phyloP scores from a whole-genome alignment of 2,888 invertebrate species.

The Uropetala carovei region DNA sequence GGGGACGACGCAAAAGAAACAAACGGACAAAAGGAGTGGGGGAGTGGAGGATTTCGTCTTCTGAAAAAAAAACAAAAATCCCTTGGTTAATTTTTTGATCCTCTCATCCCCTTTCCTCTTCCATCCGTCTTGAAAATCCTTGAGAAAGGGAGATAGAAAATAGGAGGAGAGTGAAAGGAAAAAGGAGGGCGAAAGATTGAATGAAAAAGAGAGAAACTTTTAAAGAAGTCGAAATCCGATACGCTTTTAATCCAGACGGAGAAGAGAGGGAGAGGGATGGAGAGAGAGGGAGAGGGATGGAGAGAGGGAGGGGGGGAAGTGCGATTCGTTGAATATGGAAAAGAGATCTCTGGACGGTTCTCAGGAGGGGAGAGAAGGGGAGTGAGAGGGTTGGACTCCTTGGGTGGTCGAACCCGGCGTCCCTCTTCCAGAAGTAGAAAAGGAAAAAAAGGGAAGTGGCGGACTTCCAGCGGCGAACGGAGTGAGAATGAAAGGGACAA shows the following conservation, averaged over 20 bases:
- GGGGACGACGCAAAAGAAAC: neutral
- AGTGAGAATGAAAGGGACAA: too few species aligned
- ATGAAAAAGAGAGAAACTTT: neutral
- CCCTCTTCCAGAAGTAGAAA: neutral
- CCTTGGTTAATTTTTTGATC: neutral
- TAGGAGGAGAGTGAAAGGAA: neutral
- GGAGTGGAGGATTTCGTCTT: neutral
- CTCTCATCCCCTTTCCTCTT: neutral
- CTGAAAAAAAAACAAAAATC: neutral
- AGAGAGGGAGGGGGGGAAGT: neutral
- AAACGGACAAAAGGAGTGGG: neutral
- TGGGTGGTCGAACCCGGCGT: conserved; percentile 9
- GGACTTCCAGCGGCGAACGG: neutral
- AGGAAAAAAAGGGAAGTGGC: neutral
- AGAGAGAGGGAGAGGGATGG: neutral
- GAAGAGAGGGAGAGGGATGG: neutral
- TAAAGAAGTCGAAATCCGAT: conserved; percentile 4
- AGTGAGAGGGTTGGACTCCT: neutral
- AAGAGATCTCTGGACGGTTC: neutral
- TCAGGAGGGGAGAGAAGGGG: neutral
- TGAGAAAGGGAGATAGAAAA: neutral
- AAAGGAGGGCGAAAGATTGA: neutral
- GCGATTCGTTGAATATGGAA: neutral
- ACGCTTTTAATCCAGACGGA: neutral
- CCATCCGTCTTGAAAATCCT: neutral